Evolutionary conservation across 2,113 vertebrate species (phyloP).

Genomic region (Hucho hucho): DNA sequence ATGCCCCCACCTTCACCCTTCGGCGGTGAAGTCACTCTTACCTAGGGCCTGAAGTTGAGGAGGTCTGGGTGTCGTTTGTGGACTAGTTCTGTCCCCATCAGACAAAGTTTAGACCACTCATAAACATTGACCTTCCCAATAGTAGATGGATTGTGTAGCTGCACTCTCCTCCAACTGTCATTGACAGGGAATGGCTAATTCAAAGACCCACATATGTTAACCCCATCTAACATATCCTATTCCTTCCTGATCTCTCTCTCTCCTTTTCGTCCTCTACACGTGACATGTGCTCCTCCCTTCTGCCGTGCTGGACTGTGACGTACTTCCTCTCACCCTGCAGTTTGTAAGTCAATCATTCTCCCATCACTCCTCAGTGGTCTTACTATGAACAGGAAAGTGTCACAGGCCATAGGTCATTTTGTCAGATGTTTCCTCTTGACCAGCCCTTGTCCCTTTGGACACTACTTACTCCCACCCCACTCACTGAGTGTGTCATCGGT

Average conservation of each 20-base stretch:
- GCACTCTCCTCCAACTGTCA: not conserved
- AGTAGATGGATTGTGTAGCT: too few species aligned
- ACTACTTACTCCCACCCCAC: conserved; percentile 38
- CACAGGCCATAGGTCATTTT: conserved; percentile 46
- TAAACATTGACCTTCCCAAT: not conserved
- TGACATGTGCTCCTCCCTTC: conserved; percentile 22
- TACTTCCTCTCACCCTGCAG: conserved; percentile 63
- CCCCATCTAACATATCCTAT: not conserved
- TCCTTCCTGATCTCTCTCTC: conserved; percentile 1
- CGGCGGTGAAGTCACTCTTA: not conserved
- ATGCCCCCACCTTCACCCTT: conserved; percentile 56
- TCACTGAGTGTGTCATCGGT: conserved; percentile 38
- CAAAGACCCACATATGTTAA: conserved; percentile 21
- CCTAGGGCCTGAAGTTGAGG: not conserved
- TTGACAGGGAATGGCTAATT: not conserved
- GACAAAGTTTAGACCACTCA: not conserved
- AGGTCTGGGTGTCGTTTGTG: not conserved
- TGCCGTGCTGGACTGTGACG: conserved; percentile 47
- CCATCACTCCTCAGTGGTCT: conserved; percentile 61
- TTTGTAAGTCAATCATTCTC: conserved; percentile 78
- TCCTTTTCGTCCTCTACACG: conserved; percentile 24
- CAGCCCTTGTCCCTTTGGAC: conserved; percentile 32
- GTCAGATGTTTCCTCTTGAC: conserved; percentile 20
- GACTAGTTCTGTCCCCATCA: not conserved
- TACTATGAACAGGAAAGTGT: conserved; percentile 34